phyloP scores from a whole-genome alignment of 2,888 invertebrate genomes.

The Drosophila anceps region DNA sequence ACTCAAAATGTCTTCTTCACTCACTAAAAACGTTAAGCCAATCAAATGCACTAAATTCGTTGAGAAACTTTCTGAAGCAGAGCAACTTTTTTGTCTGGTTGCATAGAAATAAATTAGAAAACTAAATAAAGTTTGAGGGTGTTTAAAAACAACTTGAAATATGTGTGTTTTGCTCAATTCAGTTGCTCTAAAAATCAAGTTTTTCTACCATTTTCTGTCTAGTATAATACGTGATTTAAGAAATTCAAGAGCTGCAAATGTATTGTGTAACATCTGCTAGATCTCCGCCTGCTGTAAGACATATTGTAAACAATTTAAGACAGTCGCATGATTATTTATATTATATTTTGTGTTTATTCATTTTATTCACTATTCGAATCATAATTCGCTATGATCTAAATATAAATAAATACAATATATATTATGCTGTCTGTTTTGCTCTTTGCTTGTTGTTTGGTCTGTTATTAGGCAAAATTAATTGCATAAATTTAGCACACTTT shows the following conservation, averaged over 20 bases:
- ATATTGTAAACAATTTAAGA: too few species aligned
- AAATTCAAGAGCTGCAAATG: too few species aligned
- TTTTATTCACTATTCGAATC: not conserved
- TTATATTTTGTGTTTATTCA: not conserved
- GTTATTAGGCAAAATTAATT: slow-evolving; percentile 17
- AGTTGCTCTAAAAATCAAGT: not conserved
- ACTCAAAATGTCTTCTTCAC: slow-evolving; percentile 31
- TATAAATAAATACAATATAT: not conserved
- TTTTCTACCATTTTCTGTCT: not conserved
- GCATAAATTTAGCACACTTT: slow-evolving; percentile 26
- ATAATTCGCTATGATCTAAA: not conserved
- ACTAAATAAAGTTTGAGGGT: not conserved
- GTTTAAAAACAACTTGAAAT: not conserved
- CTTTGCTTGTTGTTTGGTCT: not conserved
- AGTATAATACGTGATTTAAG: not conserved
- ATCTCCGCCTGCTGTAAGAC: too few species aligned
- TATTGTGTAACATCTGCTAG: not conserved
- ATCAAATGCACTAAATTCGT: slow-evolving; percentile 21
- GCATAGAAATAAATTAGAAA: not conserved
- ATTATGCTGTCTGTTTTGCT: not conserved
- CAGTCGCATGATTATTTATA: not conserved
- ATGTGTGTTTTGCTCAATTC: not conserved
- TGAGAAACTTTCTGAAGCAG: not conserved
- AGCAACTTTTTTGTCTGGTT: not conserved
- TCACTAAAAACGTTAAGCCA: slow-evolving; percentile 20